Evolutionary conservation across 2,113 vertebrate species (phyloP).

Genomic region (Emydura subglobosa): DNA sequence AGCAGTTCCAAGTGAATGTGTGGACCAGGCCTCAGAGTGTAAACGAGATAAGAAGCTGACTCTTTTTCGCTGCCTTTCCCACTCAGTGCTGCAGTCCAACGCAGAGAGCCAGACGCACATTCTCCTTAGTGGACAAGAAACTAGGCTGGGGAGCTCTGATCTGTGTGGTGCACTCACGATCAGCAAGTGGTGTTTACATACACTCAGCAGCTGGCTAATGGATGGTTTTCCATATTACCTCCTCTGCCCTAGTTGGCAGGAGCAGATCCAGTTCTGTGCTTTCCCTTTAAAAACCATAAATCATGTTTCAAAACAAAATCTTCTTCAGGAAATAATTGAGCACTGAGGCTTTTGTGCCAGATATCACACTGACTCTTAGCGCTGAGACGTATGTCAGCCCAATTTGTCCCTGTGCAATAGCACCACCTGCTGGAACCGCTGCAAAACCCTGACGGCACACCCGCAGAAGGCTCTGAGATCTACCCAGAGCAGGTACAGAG

Average conservation of each 20-base stretch:
- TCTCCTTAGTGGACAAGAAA: not conserved
- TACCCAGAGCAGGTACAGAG: not conserved
- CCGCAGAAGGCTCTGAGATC: not conserved
- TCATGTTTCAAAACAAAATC: slow-evolving; percentile 6
- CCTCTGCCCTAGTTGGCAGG: slow-evolving; percentile 53
- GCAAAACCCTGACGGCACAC: rapidly evolving
- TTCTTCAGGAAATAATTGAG: slow-evolving; percentile 60
- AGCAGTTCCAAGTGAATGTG: rapidly evolving
- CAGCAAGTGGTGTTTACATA: not conserved
- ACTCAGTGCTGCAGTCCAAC: not conserved
- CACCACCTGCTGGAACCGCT: slow-evolving; percentile 52
- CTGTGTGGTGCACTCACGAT: not conserved
- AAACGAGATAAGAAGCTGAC: not conserved
- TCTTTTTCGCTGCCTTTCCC: not conserved
- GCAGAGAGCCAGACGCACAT: not conserved
- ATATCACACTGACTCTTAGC: slow-evolving; percentile 43
- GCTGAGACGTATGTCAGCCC: not conserved
- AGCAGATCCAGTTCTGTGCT: not conserved
- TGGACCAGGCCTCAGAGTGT: not conserved
- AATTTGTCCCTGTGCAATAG: not conserved
- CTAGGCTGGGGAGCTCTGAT: not conserved
- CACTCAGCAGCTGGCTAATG: not conserved
- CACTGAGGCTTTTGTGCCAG: slow-evolving; percentile 42
- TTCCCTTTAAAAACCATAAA: slow-evolving; percentile 15
- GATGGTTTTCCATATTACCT: not conserved